Conservation (phyloP, 2,113 vertebrate species). For the Ceyx melanurus region DNA sequence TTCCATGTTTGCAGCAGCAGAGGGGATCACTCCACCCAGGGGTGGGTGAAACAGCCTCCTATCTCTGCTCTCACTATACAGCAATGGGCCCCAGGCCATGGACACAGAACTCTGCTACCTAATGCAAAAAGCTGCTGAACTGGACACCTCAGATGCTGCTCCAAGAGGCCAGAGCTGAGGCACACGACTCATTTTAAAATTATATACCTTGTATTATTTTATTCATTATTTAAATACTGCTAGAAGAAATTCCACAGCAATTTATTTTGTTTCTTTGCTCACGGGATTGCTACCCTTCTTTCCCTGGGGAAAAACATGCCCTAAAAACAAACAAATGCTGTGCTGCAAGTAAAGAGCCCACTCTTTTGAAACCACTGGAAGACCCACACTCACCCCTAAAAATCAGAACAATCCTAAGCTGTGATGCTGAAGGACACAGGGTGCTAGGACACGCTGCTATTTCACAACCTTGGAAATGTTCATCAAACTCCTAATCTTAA, state of each 20-base stretch:
- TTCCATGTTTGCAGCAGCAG: not conserved
- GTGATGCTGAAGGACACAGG: not conserved
- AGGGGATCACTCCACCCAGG: not conserved
- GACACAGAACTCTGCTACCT: not conserved
- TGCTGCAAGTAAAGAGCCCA: not conserved
- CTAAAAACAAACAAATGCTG: slow-evolving; percentile 23
- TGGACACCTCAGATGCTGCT: not conserved
- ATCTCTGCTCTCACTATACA: not conserved
- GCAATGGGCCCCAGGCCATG: not conserved
- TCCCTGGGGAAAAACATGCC: slow-evolving; percentile 17
- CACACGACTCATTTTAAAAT: not conserved
- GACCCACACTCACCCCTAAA: not conserved
- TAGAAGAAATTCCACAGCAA: not conserved
- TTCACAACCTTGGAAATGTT: not conserved
- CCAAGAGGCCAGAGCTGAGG: not conserved
- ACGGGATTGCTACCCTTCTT: not conserved
- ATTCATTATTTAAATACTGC: not conserved
- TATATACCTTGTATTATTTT: not conserved
- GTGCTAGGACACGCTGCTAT: not conserved
- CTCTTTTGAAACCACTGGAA: not conserved
- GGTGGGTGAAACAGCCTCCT: not conserved
- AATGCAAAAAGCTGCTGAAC: not conserved
- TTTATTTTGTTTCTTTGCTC: slow-evolving; percentile 37
- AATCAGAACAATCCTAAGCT: not conserved
- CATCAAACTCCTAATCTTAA: not conserved